Conservation (phyloP, 2,888 invertebrate species). For the Cephus nigrinus region DNA sequence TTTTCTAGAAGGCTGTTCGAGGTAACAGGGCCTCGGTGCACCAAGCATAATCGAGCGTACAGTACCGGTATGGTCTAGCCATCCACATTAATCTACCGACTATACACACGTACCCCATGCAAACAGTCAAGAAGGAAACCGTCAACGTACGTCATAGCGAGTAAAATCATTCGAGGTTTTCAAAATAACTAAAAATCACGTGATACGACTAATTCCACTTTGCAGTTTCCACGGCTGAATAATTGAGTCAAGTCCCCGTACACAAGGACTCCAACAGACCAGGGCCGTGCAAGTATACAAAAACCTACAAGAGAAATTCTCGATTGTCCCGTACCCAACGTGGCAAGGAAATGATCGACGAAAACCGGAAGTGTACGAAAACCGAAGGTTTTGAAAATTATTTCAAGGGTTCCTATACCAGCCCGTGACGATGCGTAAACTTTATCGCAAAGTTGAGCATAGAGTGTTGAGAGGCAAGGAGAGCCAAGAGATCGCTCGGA, state of each 20-base stretch:
- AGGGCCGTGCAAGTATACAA: background rate
- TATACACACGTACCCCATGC: background rate
- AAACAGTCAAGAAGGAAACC: background rate
- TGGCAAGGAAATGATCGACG: background rate
- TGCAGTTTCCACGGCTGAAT: background rate
- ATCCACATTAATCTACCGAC: background rate
- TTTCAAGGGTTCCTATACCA: background rate
- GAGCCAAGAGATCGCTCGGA: conserved; percentile 46
- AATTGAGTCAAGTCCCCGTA: background rate
- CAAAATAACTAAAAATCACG: background rate
- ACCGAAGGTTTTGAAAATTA: background rate
- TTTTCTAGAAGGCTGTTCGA: background rate
- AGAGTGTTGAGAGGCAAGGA: conserved; percentile 30
- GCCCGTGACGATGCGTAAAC: background rate
- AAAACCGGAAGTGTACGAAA: background rate
- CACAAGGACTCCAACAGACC: background rate
- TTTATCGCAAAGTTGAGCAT: background rate
- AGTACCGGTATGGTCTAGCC: background rate
- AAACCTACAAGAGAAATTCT: background rate
- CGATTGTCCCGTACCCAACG: background rate
- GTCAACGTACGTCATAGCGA: background rate
- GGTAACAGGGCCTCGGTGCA: background rate
- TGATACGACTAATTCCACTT: background rate
- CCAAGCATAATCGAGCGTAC: background rate
- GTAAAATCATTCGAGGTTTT: background rate